These are phyloP conservation scores for Cyrtonyx montezumae DNA, from an alignment of 2,113 vertebrate species.

Conservation along the genomic window DNA sequence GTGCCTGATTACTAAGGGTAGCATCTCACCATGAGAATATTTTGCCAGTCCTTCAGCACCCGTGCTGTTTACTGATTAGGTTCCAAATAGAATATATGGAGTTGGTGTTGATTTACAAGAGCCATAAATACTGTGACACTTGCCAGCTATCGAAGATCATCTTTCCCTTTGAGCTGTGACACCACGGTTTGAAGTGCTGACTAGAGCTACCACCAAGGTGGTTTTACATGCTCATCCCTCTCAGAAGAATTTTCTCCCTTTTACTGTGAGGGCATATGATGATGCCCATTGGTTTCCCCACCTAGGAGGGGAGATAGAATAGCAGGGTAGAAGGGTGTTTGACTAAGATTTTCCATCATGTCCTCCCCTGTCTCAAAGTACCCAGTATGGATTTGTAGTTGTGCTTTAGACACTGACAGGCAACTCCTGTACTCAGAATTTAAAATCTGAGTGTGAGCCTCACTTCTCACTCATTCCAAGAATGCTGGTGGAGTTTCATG, in stretches of 20 bases:
- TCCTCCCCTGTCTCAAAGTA: background rate
- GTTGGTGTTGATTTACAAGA: constrained; percentile 22
- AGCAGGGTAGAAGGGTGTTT: background rate
- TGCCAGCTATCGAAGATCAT: background rate
- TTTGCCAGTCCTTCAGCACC: background rate
- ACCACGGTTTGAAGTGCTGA: background rate
- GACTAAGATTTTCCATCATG: background rate
- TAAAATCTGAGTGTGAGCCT: background rate
- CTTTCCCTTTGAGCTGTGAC: constrained; percentile 1
- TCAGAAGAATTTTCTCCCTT: background rate
- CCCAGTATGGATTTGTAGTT: background rate
- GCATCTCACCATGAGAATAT: background rate
- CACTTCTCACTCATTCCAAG: background rate
- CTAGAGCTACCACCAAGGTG: background rate
- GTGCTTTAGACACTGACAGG: background rate
- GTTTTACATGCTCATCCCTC: background rate
- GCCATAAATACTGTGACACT: constrained; percentile 11
- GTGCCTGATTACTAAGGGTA: background rate
- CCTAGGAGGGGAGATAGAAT: background rate
- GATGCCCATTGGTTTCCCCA: background rate
- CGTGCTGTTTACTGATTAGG: background rate
- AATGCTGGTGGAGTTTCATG: background rate
- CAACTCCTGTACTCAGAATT: background rate
- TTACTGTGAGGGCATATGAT: background rate
- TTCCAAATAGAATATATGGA: background rate